Percentiles rank a stretch among this genome's conserved stretches.
Evolutionary conservation across 2,113 vertebrate species (phyloP).

Genomic region (Halcyon senegalensis): DNA sequence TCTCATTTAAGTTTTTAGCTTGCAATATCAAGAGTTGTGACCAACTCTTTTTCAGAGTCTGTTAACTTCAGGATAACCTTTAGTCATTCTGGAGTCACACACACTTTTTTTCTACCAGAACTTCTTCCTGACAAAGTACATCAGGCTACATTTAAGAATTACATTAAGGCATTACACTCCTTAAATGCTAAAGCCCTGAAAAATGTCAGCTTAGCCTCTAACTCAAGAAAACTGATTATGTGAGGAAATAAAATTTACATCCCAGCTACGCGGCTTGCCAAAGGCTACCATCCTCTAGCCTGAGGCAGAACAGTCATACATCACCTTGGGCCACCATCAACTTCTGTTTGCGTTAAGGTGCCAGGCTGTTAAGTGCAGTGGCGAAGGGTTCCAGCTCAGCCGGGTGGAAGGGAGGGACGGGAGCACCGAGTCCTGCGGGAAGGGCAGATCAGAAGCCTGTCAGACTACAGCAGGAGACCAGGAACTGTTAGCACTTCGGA

Average conservation of each 20-base stretch:
- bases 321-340: slow-evolving; percentile 15
- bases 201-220: not conserved
- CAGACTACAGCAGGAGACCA: not conserved
- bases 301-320: not conserved
- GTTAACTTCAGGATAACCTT: not conserved
- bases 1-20: not conserved
- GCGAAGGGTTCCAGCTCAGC: not conserved
- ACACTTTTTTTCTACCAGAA: not conserved
- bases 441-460: not conserved
- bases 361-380: not conserved
- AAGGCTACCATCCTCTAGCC: not conserved
- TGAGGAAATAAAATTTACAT: not conserved
- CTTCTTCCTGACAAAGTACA: not conserved
- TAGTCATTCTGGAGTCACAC: not conserved
- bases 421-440: not conserved
- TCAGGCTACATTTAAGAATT: not conserved
- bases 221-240: not conserved
- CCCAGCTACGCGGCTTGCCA: too few relatives aligned
- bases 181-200: not conserved
- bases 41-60: not conserved
- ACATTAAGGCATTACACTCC: not conserved
- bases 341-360: not conserved
- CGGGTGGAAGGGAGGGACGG: not conserved
- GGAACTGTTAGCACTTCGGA: too few relatives aligned
- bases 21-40: not conserved